phyloP scores from a whole-genome alignment of 2,888 invertebrate genomes.

The Ormyrus pomaceus region DNA sequence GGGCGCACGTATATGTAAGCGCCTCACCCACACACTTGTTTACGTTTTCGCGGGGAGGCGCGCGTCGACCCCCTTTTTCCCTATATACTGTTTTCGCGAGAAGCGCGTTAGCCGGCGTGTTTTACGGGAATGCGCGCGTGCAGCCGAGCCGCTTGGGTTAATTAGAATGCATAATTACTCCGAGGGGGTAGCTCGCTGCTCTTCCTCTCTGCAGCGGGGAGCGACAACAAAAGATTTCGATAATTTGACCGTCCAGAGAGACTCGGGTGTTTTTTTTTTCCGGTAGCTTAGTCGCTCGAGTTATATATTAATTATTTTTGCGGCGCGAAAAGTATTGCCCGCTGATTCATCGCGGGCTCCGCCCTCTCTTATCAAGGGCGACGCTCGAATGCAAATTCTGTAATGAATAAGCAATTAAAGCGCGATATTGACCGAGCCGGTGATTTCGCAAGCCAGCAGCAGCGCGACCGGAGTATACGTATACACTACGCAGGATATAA shows the following conservation, averaged over 20 bases:
- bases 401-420: conserved; percentile 27
- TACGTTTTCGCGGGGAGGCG: neutral
- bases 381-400: conserved; percentile 4
- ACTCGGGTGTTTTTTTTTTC: no score
- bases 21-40: neutral
- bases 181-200: neutral
- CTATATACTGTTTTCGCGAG: neutral
- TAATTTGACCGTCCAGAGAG: neutral
- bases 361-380: conserved; percentile 8
- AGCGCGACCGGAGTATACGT: neutral
- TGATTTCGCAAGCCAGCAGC: neutral
- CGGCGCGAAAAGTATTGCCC: neutral
- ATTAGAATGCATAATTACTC: conserved; percentile 37
- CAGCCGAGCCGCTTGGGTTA: neutral
- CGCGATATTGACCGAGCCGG: neutral
- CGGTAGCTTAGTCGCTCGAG: no score
- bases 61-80: neutral
- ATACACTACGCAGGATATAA: neutral
- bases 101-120: no score
- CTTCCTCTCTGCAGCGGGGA: neutral
- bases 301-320: no score
- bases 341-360: neutral
- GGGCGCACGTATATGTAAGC: neutral
- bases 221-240: conserved; percentile 10
- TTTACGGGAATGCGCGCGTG: neutral